A percentile compares a stretch with the other conserved stretches of the same genome.
These are phyloP conservation scores for Enteromius treurensis DNA, from an alignment of 2,797 vertebrate genomes.

Conservation along the genomic window DNA sequence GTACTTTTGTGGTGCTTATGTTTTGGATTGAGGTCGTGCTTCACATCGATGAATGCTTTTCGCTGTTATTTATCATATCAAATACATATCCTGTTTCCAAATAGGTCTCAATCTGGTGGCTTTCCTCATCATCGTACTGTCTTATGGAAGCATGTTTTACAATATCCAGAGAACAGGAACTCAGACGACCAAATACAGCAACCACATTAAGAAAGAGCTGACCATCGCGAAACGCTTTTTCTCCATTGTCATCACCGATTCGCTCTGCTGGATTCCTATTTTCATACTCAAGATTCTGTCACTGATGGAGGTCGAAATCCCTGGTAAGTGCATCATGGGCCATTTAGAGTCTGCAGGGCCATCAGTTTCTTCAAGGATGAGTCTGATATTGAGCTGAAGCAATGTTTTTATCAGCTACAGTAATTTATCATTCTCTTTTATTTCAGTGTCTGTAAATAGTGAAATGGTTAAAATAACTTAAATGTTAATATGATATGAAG, in stretches of 20 bases:
- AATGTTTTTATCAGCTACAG: not conserved
- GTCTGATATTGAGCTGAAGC: not conserved
- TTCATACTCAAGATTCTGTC: slow-evolving; percentile 96
- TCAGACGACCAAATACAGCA: slow-evolving; percentile 89
- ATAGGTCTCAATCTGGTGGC: slow-evolving; percentile 94
- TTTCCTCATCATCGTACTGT: slow-evolving; percentile 95
- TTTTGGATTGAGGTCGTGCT: not conserved
- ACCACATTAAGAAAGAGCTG: slow-evolving; percentile 95
- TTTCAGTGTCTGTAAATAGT: not conserved
- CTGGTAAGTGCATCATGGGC: slow-evolving; percentile 75
- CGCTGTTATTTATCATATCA: not conserved
- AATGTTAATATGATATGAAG: not conserved
- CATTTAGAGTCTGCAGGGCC: not conserved
- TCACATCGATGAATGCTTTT: slow-evolving; percentile 1
- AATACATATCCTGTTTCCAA: slow-evolving; percentile 15
- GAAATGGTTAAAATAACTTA: not conserved
- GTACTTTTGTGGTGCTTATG: not conserved
- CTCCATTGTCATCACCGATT: slow-evolving; percentile 96
- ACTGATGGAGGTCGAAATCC: slow-evolving; percentile 93
- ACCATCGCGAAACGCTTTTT: slow-evolving; percentile 96
- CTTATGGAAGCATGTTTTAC: slow-evolving; percentile 98
- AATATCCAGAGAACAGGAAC: slow-evolving; percentile 91
- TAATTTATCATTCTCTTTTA: slow-evolving; percentile 3
- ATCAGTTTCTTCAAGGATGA: not conserved
- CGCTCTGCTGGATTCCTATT: slow-evolving; percentile 97